Percentiles rank a stretch among this genome's conserved stretches.
Conservation (phyloP, 1,140 invertebrate species). For the Hyles euphorbiae region DNA sequence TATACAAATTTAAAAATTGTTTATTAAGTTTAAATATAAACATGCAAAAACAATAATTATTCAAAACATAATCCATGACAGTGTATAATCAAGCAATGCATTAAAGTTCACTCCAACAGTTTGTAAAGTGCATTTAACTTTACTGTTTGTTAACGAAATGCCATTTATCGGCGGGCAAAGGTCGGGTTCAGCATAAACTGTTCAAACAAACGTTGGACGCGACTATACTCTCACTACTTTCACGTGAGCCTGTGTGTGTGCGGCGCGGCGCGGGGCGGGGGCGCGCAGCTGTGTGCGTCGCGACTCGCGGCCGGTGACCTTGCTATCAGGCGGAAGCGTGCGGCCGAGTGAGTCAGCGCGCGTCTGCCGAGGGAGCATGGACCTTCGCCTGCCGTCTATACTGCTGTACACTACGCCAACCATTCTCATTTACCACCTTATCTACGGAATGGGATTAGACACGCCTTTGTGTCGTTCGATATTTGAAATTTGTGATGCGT, state of each 20-base stretch:
- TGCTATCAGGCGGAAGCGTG: constrained; percentile 73
- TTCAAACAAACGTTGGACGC: constrained; percentile 27
- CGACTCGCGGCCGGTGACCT: constrained; percentile 69
- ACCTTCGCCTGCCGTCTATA: constrained; percentile 49
- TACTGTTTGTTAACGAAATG: too few relatives aligned
- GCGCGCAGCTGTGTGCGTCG: constrained; percentile 34
- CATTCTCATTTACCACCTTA: constrained; percentile 7
- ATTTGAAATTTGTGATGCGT: too few relatives aligned
- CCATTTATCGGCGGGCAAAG: constrained; percentile 7
- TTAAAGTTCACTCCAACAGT: too few relatives aligned
- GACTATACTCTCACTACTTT: constrained; percentile 72
- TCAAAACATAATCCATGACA: too few relatives aligned
- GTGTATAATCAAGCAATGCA: too few relatives aligned
- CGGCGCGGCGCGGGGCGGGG: constrained; percentile 13
- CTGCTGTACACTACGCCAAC: constrained; percentile 11
- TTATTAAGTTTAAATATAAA: too few relatives aligned
- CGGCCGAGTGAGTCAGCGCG: constrained; percentile 65
- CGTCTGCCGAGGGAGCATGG: constrained; percentile 63
- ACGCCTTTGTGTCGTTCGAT: too few relatives aligned
- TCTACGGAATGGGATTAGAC: background rate
- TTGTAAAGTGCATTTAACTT: too few relatives aligned
- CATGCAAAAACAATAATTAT: too few relatives aligned
- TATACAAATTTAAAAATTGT: background rate
- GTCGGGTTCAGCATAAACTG: constrained; percentile 6
- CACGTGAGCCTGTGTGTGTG: constrained; percentile 47